phyloP scores from a whole-genome alignment of 2,113 vertebrate genomes.

The Camelus bactrianus region DNA sequence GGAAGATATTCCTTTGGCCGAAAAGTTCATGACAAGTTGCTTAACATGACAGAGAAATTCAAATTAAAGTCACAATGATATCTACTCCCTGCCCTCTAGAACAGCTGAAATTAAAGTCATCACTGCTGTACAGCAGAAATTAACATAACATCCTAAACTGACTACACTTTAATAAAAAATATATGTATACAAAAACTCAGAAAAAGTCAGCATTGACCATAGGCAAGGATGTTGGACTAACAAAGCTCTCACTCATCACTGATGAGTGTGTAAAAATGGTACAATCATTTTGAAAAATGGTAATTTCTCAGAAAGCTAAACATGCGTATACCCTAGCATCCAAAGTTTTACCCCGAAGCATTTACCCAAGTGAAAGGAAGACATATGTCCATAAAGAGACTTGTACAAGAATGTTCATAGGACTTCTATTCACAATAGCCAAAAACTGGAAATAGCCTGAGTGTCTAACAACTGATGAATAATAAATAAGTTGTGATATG shows the following conservation, averaged over 20 bases:
- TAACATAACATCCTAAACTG: too few relatives aligned
- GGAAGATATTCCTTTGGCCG: neutral
- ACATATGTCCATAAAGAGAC: neutral
- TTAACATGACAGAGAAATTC: neutral
- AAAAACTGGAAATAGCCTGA: neutral
- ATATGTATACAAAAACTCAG: too few relatives aligned
- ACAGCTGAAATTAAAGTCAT: neutral
- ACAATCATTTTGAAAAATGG: neutral
- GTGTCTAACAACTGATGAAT: neutral
- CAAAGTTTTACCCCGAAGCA: neutral
- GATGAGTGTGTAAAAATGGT: neutral
- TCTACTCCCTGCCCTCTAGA: neutral
- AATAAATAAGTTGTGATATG: neutral
- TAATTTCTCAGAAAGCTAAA: neutral
- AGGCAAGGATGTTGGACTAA: neutral
- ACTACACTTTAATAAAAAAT: too few relatives aligned
- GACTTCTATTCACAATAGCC: neutral
- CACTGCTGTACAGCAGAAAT: too few relatives aligned
- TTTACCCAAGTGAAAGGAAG: neutral
- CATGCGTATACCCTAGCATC: neutral
- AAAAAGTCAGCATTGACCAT: neutral
- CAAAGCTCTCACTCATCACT: neutral
- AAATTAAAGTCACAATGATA: neutral
- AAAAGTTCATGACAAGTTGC: neutral
- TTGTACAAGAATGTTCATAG: neutral